phyloP scores from a whole-genome alignment of 2,113 vertebrate genomes.

The Tamias sibiricus region DNA sequence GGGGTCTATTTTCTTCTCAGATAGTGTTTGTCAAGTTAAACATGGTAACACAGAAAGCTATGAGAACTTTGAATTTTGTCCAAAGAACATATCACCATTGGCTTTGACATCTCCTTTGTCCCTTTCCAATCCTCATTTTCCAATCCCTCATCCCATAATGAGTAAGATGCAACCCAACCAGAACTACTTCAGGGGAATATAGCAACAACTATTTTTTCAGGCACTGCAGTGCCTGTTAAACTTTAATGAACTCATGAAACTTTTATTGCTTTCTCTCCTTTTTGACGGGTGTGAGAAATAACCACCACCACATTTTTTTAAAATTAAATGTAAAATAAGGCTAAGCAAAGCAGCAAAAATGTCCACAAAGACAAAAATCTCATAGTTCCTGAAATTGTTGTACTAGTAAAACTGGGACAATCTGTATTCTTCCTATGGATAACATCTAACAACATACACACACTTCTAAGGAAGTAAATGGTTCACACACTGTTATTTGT shows the following conservation, averaged over 20 bases:
- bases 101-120: background rate
- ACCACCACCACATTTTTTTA: background rate
- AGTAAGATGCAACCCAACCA: background rate
- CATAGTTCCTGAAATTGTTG: background rate
- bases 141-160: background rate
- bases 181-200: background rate
- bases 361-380: slow-evolving; percentile 8
- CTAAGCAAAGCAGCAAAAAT: slow-evolving; percentile 27
- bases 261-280: slow-evolving; percentile 70
- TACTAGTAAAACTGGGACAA: background rate
- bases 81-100: background rate
- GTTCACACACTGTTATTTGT: background rate
- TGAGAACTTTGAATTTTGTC: background rate
- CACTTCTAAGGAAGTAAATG: background rate
- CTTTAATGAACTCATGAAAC: slow-evolving; percentile 73
- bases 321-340: background rate
- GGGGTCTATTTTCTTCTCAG: background rate
- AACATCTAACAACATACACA: background rate
- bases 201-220: slow-evolving; percentile 50
- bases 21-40: background rate
- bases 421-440: background rate
- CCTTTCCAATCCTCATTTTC: background rate
- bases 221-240: slow-evolving; percentile 58
- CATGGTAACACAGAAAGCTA: background rate
- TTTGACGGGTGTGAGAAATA: slow-evolving; percentile 49